Conservation (phyloP, 2,888 invertebrate species). For the Thelaira solivaga region DNA sequence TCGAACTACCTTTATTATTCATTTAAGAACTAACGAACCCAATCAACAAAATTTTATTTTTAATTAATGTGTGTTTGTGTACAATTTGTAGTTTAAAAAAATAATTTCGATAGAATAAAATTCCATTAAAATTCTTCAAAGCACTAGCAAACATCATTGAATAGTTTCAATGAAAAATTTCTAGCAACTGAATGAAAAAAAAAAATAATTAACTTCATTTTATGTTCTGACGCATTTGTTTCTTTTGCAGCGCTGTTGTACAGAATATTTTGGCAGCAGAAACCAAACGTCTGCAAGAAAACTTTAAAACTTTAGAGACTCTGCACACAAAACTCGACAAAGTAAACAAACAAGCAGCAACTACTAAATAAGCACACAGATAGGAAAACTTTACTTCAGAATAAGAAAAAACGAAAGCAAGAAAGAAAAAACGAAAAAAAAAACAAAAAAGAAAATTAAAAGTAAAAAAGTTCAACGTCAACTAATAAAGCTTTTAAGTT, state of each 20-base stretch:
- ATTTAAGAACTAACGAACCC: too few species aligned
- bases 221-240: background rate
- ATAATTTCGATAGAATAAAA: background rate
- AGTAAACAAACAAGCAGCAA: background rate
- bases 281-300: constrained; percentile 42
- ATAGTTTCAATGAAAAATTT: background rate
- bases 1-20: too few species aligned
- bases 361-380: background rate
- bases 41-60: too few species aligned
- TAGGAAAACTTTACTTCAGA: background rate
- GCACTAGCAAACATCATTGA: background rate
- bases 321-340: constrained; percentile 23
- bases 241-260: constrained; percentile 2
- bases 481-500: constrained; percentile 46
- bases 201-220: constrained; percentile 18
- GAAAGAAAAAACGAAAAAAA: too few species aligned
- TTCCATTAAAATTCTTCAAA: constrained; percentile 31
- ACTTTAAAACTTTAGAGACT: constrained; percentile 31
- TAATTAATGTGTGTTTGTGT: too few species aligned
- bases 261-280: background rate
- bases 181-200: background rate
- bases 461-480: constrained; percentile 21
- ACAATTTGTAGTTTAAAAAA: background rate
- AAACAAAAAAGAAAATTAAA: too few species aligned
- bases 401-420: background rate